Evolutionary conservation across 2,797 vertebrate species (phyloP).

Genomic region (Cyprinodon diabolis): DNA sequence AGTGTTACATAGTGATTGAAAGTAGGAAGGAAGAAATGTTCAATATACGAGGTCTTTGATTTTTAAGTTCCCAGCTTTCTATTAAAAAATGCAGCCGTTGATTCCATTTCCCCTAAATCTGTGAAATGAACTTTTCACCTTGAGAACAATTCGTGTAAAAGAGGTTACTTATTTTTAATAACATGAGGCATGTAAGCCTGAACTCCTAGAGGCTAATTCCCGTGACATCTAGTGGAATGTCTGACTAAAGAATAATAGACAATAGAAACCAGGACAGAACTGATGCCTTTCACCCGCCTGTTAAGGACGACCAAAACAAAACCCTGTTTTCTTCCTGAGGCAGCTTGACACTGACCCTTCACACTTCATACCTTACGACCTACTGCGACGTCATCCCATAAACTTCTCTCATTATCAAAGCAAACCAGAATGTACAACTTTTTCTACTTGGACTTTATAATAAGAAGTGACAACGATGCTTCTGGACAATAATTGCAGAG

Average conservation of each 20-base stretch:
- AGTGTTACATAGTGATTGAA: constrained; percentile 24
- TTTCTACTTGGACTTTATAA: constrained; percentile 5
- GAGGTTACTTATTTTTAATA: constrained; percentile 30
- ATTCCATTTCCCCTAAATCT: background rate
- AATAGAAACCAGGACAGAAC: constrained; percentile 25
- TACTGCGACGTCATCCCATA: constrained; percentile 29
- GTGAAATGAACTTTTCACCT: background rate
- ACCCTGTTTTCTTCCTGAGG: constrained; percentile 3
- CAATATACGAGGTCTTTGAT: constrained; percentile 21
- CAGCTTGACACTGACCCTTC: constrained; percentile 44
- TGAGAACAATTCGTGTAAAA: background rate
- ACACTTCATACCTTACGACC: constrained; percentile 33
- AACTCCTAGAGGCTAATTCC: constrained; percentile 29
- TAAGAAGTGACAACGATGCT: background rate
- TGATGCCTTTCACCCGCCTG: constrained; percentile 37
- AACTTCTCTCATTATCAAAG: constrained; percentile 40
- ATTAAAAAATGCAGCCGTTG: background rate
- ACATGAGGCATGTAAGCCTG: constrained; percentile 8
- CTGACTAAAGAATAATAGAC: constrained; percentile 43
- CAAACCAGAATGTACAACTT: constrained; percentile 23
- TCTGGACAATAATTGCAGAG: constrained; percentile 3
- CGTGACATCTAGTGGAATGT: constrained; percentile 43
- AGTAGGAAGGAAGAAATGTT: constrained; percentile 15
- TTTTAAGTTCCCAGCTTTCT: background rate
- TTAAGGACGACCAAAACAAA: background rate